Percentiles rank a stretch among this genome's conserved stretches.
Evolutionary conservation across 2,888 invertebrate genomes (phyloP).

Genomic region (Stenodera caucasica): DNA sequence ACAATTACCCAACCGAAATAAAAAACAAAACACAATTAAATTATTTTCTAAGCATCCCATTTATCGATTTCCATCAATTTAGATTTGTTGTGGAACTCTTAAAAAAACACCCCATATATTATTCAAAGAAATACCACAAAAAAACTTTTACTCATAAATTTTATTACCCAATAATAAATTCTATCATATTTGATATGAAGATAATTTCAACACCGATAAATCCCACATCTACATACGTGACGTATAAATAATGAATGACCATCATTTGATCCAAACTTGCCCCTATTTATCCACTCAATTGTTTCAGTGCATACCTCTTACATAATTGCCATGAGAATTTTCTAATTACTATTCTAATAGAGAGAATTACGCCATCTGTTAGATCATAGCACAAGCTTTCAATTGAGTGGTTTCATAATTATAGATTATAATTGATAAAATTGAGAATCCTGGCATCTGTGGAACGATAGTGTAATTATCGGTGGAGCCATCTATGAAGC

Average conservation of each 20-base stretch:
- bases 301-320: background rate
- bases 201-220: no score
- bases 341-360: background rate
- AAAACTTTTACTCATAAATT: no score
- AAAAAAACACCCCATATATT: no score
- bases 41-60: background rate
- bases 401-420: background rate
- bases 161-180: no score
- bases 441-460: no score
- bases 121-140: no score
- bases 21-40: background rate
- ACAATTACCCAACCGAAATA: no score
- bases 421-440: no score
- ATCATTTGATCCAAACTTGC: background rate
- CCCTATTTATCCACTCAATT: constrained; percentile 4
- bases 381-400: background rate
- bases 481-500: no score
- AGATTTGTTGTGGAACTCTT: background rate
- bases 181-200: no score
- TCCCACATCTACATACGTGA: no score
- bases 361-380: background rate
- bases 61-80: background rate
- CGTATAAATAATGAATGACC: background rate
- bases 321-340: background rate
- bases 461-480: no score